Evolutionary conservation across 2,113 vertebrate species (phyloP).

Genomic region (Chlamydotis undulata): DNA sequence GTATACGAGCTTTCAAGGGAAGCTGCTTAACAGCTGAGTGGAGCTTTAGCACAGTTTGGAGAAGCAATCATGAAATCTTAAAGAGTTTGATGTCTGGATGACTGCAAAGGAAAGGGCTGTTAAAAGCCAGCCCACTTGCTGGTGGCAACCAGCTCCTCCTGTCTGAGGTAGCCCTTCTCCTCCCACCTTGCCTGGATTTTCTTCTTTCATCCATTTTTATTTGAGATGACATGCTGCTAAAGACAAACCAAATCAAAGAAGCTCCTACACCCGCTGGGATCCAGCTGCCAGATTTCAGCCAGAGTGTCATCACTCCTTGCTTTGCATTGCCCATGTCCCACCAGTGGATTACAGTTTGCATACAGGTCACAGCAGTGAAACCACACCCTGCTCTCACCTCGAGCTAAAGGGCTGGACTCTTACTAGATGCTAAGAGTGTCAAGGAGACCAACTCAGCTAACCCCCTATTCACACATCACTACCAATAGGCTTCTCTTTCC

Average conservation of each 20-base stretch:
- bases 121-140: background rate
- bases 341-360: background rate
- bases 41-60: background rate
- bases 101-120: background rate
- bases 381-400: background rate
- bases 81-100: background rate
- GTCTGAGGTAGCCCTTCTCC: background rate
- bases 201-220: background rate
- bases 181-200: background rate
- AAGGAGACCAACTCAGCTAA: background rate
- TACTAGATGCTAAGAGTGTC: background rate
- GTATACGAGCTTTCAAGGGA: background rate
- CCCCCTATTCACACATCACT: no score
- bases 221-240: background rate
- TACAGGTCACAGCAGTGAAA: background rate
- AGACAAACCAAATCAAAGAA: background rate
- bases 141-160: background rate
- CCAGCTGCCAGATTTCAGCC: background rate
- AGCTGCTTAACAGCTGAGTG: background rate
- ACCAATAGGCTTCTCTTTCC: background rate
- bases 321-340: rapidly evolving
- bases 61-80: background rate
- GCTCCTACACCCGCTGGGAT: background rate
- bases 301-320: background rate
- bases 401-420: background rate